Evolutionary conservation across 1,140 invertebrate species (phyloP).

Genomic region (Drosophila hydei): DNA sequence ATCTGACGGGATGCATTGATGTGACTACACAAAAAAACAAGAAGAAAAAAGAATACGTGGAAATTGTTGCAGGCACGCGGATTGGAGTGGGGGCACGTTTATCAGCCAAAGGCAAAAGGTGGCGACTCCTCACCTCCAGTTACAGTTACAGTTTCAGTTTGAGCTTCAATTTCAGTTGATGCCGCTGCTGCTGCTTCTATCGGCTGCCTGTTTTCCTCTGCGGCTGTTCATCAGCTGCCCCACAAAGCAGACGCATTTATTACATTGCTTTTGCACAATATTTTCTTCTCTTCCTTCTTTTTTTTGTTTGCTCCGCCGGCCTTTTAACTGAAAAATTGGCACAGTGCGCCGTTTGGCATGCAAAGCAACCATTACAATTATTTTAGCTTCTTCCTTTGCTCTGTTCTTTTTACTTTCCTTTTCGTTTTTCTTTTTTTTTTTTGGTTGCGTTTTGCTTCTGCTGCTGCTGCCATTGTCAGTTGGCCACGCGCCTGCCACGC

Average conservation of each 20-base stretch:
- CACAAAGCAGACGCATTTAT: conserved; percentile 76
- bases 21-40: conserved; percentile 53
- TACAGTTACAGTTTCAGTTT: conserved; percentile 27
- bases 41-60: conserved; percentile 4
- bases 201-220: conserved; percentile 54
- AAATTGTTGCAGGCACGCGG: conserved; percentile 29
- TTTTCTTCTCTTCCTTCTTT: background rate
- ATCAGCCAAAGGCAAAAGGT: conserved; percentile 60
- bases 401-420: conserved; percentile 3
- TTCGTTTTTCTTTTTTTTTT: too few relatives aligned
- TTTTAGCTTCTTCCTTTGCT: conserved; percentile 41
- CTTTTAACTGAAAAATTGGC: conserved; percentile 81
- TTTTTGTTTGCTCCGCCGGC: conserved; percentile 24
- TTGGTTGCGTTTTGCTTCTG: conserved; percentile 36
- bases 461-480: conserved; percentile 73
- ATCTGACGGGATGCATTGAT: conserved; percentile 65
- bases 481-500: conserved; percentile 73
- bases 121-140: conserved; percentile 12
- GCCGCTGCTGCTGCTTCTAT: conserved; percentile 36
- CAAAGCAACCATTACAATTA: conserved; percentile 68
- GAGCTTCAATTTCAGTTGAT: background rate
- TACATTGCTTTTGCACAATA: conserved; percentile 71
- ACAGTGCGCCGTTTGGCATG: conserved; percentile 72
- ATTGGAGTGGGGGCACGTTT: conserved; percentile 28
- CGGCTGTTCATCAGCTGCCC: conserved; percentile 64